These are phyloP conservation scores for Chironex yamaguchii DNA, from an alignment of 30 jellyfish, hydroid and myxozoan genomes.

Conservation along the genomic window DNA sequence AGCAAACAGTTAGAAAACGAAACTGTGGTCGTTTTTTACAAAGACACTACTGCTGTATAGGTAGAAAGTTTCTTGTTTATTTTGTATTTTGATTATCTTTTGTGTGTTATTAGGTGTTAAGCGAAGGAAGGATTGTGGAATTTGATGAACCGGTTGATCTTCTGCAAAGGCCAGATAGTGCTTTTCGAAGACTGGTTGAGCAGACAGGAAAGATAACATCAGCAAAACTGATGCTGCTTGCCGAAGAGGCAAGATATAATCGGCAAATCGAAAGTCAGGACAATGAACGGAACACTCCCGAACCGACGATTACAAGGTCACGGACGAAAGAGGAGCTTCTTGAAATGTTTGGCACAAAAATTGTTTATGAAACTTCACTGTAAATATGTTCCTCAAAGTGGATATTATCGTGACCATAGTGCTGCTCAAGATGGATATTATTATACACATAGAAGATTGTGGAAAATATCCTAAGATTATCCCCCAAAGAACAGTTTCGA, in stretches of 20 bases:
- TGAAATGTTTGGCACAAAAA: conserved; percentile 77
- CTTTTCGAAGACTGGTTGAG: conserved; percentile 70
- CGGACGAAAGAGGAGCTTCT: conserved; percentile 76
- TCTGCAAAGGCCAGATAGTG: conserved; percentile 68
- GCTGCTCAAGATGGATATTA: too few relatives aligned
- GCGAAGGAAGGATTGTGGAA: conserved; percentile 75
- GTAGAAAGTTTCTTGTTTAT: too few relatives aligned
- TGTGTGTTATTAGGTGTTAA: conserved; percentile 28
- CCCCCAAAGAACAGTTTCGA: too few relatives aligned
- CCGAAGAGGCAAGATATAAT: conserved; percentile 73
- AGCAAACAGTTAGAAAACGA: too few relatives aligned
- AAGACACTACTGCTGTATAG: too few relatives aligned
- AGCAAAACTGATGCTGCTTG: conserved; percentile 70
- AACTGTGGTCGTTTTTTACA: too few relatives aligned
- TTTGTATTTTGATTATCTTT: background rate
- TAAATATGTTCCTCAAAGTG: too few relatives aligned
- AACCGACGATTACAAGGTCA: conserved; percentile 67
- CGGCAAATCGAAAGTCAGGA: conserved; percentile 52
- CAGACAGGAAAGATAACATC: conserved; percentile 86
- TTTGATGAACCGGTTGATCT: conserved; percentile 85
- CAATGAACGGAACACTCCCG: conserved; percentile 69
- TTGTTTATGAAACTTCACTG: conserved; percentile 75
- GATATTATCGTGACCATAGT: too few relatives aligned
- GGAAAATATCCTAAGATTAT: too few relatives aligned
- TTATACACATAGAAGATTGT: too few relatives aligned